Conservation (phyloP, 2,113 vertebrate species). For the Mixornis gularis region DNA sequence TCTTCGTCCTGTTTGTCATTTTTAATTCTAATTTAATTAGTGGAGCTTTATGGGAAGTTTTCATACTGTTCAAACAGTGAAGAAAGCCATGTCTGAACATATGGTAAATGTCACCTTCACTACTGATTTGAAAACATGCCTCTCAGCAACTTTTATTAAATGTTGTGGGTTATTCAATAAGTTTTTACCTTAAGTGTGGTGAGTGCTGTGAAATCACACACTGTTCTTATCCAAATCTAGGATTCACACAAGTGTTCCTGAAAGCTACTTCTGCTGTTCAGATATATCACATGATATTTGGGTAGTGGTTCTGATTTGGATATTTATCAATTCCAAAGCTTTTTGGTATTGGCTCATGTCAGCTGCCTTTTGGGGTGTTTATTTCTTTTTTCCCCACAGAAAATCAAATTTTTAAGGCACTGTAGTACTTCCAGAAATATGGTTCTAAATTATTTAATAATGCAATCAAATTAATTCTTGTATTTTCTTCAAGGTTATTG, state of each 20-base stretch:
- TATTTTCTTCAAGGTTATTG: neutral
- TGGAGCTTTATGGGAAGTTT: neutral
- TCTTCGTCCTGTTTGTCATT: neutral
- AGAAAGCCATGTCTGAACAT: neutral
- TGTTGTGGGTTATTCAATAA: neutral
- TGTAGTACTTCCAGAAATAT: neutral
- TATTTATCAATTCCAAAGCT: neutral
- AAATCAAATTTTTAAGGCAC: neutral
- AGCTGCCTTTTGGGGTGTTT: neutral
- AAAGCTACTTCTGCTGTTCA: neutral
- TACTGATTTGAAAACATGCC: neutral
- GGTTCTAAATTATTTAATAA: neutral
- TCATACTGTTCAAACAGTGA: neutral
- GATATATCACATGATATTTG: neutral
- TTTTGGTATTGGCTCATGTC: neutral
- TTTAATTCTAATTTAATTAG: neutral
- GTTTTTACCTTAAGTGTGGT: neutral
- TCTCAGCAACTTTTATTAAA: neutral
- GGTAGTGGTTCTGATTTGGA: neutral
- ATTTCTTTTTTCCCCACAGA: rapidly evolving
- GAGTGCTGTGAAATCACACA: neutral
- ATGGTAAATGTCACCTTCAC: neutral
- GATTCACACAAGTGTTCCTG: neutral
- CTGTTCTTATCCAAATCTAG: neutral
- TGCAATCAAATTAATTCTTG: neutral